These are phyloP conservation scores for Hyposoter didymator DNA, from an alignment of 2,888 invertebrate genomes.

Conservation along the genomic window DNA sequence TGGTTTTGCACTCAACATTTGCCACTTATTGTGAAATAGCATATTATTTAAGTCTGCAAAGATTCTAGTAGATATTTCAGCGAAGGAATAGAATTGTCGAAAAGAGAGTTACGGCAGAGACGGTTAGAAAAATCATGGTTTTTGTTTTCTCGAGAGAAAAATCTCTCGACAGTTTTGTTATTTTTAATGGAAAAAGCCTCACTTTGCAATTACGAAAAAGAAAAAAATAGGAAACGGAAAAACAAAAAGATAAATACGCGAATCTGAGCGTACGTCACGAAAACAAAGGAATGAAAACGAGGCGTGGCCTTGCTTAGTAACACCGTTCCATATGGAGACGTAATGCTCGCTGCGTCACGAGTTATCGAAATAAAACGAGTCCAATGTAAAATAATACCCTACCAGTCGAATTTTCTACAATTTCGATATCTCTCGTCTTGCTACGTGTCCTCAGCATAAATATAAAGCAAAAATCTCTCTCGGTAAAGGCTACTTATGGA, in stretches of 20 bases:
- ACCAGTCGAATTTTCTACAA: conserved; percentile 44
- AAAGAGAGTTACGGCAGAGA: background rate
- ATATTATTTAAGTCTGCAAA: conserved; percentile 42
- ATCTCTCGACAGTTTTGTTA: background rate
- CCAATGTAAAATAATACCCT: conserved; percentile 44
- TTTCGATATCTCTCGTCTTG: conserved; percentile 8
- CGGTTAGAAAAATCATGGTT: background rate
- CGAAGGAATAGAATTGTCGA: background rate
- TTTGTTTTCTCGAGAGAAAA: background rate
- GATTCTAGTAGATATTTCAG: background rate
- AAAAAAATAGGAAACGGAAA: conserved; percentile 2
- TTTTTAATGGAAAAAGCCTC: conserved; percentile 20
- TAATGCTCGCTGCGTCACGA: conserved; percentile 53
- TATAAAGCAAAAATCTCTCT: conserved; percentile 13
- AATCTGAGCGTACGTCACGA: conserved; percentile 6
- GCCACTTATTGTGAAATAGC: conserved; percentile 54
- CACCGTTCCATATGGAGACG: conserved; percentile 61
- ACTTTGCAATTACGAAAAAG: conserved; percentile 23
- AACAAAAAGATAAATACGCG: conserved; percentile 18
- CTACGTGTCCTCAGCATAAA: background rate
- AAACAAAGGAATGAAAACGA: conserved; percentile 28
- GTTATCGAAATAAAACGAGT: conserved; percentile 23
- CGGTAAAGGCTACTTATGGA: conserved; percentile 24
- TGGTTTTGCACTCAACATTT: conserved; percentile 59
- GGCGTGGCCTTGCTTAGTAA: conserved; percentile 54